Evolutionary conservation across 2,113 vertebrate species (phyloP), one percentile per base, ranked within the genome.

Genomic region (Nycticorax nycticorax): DNA sequence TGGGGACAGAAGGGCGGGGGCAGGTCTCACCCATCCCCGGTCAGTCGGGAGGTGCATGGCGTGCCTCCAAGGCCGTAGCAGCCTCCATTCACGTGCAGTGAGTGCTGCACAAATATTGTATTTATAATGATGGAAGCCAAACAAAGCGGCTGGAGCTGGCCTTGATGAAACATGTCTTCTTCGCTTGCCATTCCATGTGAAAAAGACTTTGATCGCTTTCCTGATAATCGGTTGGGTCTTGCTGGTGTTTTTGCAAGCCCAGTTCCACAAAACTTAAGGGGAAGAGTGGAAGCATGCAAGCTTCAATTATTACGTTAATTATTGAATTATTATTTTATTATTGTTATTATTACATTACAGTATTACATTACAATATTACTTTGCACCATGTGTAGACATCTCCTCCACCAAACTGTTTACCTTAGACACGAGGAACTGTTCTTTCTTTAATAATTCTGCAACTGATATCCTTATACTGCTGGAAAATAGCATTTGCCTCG

Each of bases 1-100:
- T 4, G 27, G 45, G 43, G 63, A 23, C 27, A 32, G 32, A 50
- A 33, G 17, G 27, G 14, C 8, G n/a, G 47, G 32, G 24, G n/a
- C 28, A 63, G 9, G 13, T 57, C 39, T 88, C 48, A 32, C 4
- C 21, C 17, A 28, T 9, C 13, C 32, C 39, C 23, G 26, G 21
- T 12, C 27, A 11, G 4, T 77, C 1, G 1, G n/a, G 43, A 75
- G 28, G 27, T 8, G 11, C 23, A 10, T 28, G 18, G 24, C 1
- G 0, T 26, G n/a, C 24, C 22, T 73, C 72, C 6, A 23, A 6
- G 14, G 10, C 43, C 18, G 9, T 53, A 73, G 22, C 24, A 67
- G 14, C 17, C 26, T 47, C 62, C 18, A 5, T 55, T 91, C 33
- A 28, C 1, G 0, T 47, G 30, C 26, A 72, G 33, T 14, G 23